Evolutionary conservation across 2,888 invertebrate genomes (phyloP), one percentile per base, ranked within the genome.

Genomic region (Drosophila buzzatii): DNA sequence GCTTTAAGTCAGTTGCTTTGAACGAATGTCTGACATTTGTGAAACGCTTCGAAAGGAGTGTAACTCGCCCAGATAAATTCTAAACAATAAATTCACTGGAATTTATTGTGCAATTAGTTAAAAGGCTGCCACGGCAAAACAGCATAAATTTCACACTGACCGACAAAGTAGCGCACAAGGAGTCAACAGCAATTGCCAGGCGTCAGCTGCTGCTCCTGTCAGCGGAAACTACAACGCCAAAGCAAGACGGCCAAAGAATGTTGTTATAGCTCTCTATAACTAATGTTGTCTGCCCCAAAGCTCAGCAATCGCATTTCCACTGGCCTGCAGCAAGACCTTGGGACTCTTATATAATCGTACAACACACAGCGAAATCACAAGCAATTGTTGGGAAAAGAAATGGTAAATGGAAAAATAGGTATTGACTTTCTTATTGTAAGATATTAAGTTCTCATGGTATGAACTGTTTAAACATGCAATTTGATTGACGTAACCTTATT

Each of bases 101-200:
- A 86, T 86, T 86, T 86, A 86, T 86, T 89, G 73, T 79, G 84
- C 85, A 84, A 86, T 89, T 84, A 86, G 81, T 81, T 82, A 84
- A 86, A 83, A 83, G 55, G 55, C 67, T 51, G 55, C 23, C 45
- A 59, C 57, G 49, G 59, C 33, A 62, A 66, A 49, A 57, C 57
- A 63, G 47, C 60, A 78, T 76, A 76, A 69, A 76, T 69, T 65
- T 47, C 42, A 76, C 76, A 76, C 67, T 81, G 81, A 72, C 81
- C 79, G 60, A 62, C 71, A 64, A 64, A 70, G 62, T 63, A 75
- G 57, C 65, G 41, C n/a, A 63, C 61, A 80, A 77, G 62, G 49
- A 77, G 49, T 42, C 20, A 76, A 37, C 49, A 53, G 55, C 62
- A 73, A 70, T 73, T 76, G 66, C 69, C 44, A 27, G 49, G 64